phyloP scores from a whole-genome alignment of 2,888 invertebrate species.

The Liodrosophila aerea region DNA sequence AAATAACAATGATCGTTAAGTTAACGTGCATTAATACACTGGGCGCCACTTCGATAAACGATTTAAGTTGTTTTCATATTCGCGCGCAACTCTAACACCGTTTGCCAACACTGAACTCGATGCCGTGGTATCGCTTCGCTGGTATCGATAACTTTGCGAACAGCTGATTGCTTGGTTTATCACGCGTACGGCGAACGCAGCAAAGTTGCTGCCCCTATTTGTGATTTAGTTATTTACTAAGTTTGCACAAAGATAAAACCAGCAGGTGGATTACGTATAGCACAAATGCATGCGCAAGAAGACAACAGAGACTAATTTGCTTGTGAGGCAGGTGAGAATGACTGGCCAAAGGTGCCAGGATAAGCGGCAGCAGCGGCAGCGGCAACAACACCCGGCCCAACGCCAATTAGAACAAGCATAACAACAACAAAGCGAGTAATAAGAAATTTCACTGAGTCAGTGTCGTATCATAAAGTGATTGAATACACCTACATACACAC shows the following conservation, averaged over 20 bases:
- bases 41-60: too few species aligned
- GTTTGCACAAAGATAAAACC: slow-evolving; percentile 39
- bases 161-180: slow-evolving; percentile 51
- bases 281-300: slow-evolving; percentile 55
- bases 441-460: slow-evolving; percentile 57
- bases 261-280: slow-evolving; percentile 37
- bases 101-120: slow-evolving; percentile 41
- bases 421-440: slow-evolving; percentile 13
- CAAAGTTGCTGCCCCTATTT: slow-evolving; percentile 38
- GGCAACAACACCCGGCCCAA: slow-evolving; percentile 41
- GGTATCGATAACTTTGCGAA: slow-evolving; percentile 25
- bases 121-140: slow-evolving; percentile 14
- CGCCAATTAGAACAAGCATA: slow-evolving; percentile 43
- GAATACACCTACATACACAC: slow-evolving; percentile 24
- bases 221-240: slow-evolving; percentile 59
- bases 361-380: slow-evolving; percentile 17
- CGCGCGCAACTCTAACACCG: slow-evolving; percentile 14
- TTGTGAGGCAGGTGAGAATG: slow-evolving; percentile 46
- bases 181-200: slow-evolving; percentile 36
- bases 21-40: too few species aligned
- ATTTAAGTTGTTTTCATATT: slow-evolving; percentile 5
- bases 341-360: slow-evolving; percentile 2
- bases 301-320: slow-evolving; percentile 30
- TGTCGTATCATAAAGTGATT: slow-evolving; percentile 53
- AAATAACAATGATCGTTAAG: too few species aligned